phyloP scores from a whole-genome alignment of 2,888 invertebrate genomes.

The Parasteatoda lunata region DNA sequence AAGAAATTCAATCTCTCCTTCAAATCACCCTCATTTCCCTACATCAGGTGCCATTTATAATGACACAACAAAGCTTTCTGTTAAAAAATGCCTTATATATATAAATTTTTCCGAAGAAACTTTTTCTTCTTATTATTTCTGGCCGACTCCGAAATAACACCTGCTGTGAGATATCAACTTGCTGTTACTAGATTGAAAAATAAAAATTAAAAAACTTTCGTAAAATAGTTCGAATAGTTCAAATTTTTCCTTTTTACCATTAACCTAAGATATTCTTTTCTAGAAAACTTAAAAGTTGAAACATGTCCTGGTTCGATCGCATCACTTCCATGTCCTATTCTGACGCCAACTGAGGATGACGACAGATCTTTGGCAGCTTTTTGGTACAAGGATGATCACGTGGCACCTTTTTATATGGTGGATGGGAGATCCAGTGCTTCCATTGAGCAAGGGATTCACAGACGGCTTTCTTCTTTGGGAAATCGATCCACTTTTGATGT shows the following conservation, averaged over 20 bases:
- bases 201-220: too few relatives aligned
- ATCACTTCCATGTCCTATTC: conserved; percentile 35
- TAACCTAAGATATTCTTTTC: background rate
- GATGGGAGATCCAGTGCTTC: conserved; percentile 26
- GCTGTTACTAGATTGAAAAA: too few relatives aligned
- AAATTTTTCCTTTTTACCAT: too few relatives aligned
- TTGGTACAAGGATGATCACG: conserved; percentile 65
- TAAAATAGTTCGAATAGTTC: too few relatives aligned
- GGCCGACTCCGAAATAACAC: too few relatives aligned
- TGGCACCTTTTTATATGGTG: conserved; percentile 60
- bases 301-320: conserved; percentile 39
- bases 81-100: too few relatives aligned
- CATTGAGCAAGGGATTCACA: conserved; percentile 43
- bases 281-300: conserved; percentile 43
- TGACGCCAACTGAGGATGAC: conserved; percentile 28
- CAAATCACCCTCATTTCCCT: too few relatives aligned
- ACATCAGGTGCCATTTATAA: too few relatives aligned
- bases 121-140: too few relatives aligned
- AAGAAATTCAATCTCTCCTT: too few relatives aligned
- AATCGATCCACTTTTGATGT: conserved; percentile 45
- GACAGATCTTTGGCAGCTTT: conserved; percentile 56
- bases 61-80: too few relatives aligned
- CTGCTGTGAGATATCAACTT: too few relatives aligned
- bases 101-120: fast-evolving
- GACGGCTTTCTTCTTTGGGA: conserved; percentile 43